Evolutionary conservation across 2,113 vertebrate genomes (phyloP).

Genomic region (Myrmecophaga tridactyla): DNA sequence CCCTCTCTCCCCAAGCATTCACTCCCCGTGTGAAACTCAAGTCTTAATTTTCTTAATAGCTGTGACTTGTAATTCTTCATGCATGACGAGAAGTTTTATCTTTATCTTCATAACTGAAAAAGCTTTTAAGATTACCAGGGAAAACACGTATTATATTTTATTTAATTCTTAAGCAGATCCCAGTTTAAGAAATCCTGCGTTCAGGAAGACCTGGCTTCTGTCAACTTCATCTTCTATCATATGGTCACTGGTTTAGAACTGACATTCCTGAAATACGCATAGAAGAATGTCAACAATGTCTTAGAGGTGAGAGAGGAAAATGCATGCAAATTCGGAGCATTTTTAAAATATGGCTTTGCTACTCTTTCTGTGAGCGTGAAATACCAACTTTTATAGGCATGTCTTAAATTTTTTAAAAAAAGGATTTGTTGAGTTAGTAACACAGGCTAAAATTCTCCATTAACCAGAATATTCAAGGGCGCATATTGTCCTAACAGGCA

Average conservation of each 20-base stretch:
- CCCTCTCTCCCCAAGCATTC: neutral
- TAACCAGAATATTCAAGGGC: neutral
- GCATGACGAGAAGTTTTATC: neutral
- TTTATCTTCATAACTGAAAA: neutral
- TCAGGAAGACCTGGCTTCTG: slow-evolving; percentile 2
- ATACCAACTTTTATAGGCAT: neutral
- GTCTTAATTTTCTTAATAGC: neutral
- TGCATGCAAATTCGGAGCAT: neutral
- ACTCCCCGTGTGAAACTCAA: neutral
- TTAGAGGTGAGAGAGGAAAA: slow-evolving; percentile 56
- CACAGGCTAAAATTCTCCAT: neutral
- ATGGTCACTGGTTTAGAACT: slow-evolving; percentile 3
- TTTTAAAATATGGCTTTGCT: slow-evolving; percentile 40
- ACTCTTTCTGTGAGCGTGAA: slow-evolving; percentile 43
- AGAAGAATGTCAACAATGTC: slow-evolving; percentile 52
- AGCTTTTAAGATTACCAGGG: neutral
- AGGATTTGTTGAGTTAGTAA: neutral
- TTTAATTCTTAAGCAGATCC: neutral
- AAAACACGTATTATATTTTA: neutral
- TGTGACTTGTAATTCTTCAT: neutral
- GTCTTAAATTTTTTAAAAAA: neutral
- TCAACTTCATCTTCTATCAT: neutral
- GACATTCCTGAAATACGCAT: slow-evolving; percentile 27
- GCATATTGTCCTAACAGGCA: neutral
- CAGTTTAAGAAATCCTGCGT: neutral